Evolutionary conservation across 2,888 invertebrate species (phyloP).

Genomic region (Drosophila anceps): DNA sequence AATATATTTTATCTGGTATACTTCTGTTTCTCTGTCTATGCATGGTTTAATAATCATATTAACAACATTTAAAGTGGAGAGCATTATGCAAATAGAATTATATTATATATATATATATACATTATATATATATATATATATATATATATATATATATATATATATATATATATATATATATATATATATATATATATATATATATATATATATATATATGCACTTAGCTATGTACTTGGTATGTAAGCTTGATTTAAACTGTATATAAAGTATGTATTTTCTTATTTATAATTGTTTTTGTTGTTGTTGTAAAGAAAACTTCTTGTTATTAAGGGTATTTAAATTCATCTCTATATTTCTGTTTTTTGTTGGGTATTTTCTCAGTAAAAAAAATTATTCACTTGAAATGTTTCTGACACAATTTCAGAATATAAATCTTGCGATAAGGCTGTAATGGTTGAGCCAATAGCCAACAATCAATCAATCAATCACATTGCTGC

Average conservation of each 20-base stretch:
- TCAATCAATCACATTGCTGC: slow-evolving; percentile 41
- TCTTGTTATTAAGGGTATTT: slow-evolving; percentile 24
- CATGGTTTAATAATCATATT: slow-evolving; percentile 37
- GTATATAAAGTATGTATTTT: slow-evolving; percentile 23
- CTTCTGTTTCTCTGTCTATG: slow-evolving; percentile 2
- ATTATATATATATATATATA: slow-evolving; percentile 3
- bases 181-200: slow-evolving; percentile 4
- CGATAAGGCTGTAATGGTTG: slow-evolving; percentile 36
- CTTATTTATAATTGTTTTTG: neutral
- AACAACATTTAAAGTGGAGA: slow-evolving; percentile 48
- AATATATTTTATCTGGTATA: slow-evolving; percentile 8
- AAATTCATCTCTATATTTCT: slow-evolving; percentile 21
- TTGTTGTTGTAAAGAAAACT: slow-evolving; percentile 22
- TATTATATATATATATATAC: slow-evolving; percentile 6
- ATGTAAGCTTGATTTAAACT: slow-evolving; percentile 24
- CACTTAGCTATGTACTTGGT: slow-evolving; percentile 15
- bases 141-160: neutral
- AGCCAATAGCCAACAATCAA: slow-evolving; percentile 36
- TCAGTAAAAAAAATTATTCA: slow-evolving; percentile 30
- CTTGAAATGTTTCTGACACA: slow-evolving; percentile 30
- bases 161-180: slow-evolving; percentile 6
- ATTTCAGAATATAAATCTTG: slow-evolving; percentile 24
- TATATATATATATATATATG: neutral
- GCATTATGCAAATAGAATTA: slow-evolving; percentile 29
- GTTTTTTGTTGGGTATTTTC: slow-evolving; percentile 43